Evolutionary conservation across 2,113 vertebrate species (phyloP).

Genomic region (Megaleporinus macrocephalus): DNA sequence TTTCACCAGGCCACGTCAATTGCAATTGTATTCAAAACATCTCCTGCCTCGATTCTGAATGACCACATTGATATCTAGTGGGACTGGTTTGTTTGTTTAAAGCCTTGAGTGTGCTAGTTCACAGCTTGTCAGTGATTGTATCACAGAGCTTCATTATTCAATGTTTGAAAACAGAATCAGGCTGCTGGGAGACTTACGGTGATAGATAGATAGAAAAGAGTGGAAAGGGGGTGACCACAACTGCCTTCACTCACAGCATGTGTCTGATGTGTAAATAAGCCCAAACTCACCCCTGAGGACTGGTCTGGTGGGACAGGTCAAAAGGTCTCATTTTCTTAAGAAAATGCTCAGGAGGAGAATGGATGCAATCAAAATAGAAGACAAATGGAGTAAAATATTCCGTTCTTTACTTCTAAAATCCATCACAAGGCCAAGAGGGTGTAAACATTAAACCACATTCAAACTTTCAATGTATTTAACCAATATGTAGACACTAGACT

Average conservation of each 20-base stretch:
- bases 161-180: not conserved
- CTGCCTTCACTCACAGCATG: not conserved
- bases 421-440: no score
- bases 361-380: not conserved
- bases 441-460: no score
- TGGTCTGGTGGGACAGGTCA: slow-evolving; percentile 21
- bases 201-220: slow-evolving; percentile 7
- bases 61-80: slow-evolving; percentile 12
- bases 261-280: slow-evolving; percentile 33
- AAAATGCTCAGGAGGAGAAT: not conserved
- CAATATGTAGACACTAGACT: no score
- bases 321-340: not conserved
- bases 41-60: slow-evolving; percentile 1
- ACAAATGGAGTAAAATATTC: not conserved
- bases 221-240: not conserved
- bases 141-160: slow-evolving; percentile 17
- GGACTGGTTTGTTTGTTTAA: slow-evolving; percentile 22
- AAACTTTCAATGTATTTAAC: no score
- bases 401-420: not conserved
- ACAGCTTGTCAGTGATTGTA: slow-evolving; percentile 23
- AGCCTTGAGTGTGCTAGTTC: slow-evolving; percentile 26
- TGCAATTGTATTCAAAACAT: not conserved
- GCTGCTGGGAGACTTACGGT: not conserved
- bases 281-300: slow-evolving; percentile 6
- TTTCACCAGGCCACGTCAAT: not conserved